Evolutionary conservation across 1,140 invertebrate species (phyloP), one percentile per base, ranked within the genome.

Genomic region (Aleiodes sp.): DNA sequence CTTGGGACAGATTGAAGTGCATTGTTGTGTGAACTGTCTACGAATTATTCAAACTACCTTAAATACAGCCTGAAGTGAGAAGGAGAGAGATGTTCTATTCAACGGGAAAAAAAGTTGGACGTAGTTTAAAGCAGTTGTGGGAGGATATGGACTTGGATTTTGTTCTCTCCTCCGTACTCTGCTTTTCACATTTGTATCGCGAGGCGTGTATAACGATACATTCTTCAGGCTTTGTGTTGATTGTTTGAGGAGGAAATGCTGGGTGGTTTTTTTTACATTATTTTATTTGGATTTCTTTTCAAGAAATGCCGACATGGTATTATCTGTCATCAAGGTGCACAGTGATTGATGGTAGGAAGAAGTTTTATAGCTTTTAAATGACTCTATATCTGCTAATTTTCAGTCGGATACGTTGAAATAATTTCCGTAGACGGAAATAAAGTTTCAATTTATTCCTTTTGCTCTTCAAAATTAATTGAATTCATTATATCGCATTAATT

Each of bases 11-110:
- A 52, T 24, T 24, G 46, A 21, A 10, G 46, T 52, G 16, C 8
- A 52, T 52, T 52, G 46, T 52, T 52, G 46, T 21, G 21, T 24
- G 46, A 52, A 2, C 19, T 52, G 46, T 9, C 46, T 52, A 52
- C 19, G 46, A 52, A 26, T 52, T 52, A 52, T 52, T 52, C 46
- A 52, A 52, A 52, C 46, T 21, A 52, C 46, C 46, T 52, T 24
- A 52, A 21, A 52, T 24, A 21, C 19, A 12, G 12, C 6, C 46
- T 52, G 46, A 24, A 9, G 46, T 24, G 46, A 52, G 7, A 24
- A 2, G 46, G 46, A 52, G 46, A 52, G 21, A 43, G 14, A 52
- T n/a, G n/a, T n/a, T 52, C 46, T 52, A 24, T 52, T 52, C 46
- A 52, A 43, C 16, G n/a, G n/a, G 46, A 52, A 52, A 52, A 52